These are phyloP conservation scores for Thymelicus lineola DNA, from an alignment of 2,888 invertebrate species.

Conservation along the genomic window DNA sequence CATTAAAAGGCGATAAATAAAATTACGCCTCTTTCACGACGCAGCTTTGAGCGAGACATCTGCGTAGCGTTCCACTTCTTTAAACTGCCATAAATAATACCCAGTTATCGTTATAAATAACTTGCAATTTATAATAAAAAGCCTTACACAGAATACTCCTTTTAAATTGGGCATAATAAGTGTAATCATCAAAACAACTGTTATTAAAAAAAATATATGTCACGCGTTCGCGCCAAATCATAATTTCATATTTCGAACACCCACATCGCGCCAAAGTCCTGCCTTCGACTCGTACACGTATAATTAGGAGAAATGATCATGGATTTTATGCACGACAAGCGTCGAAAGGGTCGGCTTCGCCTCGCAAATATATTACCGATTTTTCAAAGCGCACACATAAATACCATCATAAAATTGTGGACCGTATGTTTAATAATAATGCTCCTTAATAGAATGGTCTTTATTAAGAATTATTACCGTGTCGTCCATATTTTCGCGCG, in stretches of 20 bases:
- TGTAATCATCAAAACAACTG: slow-evolving; percentile 61
- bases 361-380: slow-evolving; percentile 76
- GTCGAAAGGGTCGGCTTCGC: slow-evolving; percentile 77
- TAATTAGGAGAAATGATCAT: slow-evolving; percentile 81
- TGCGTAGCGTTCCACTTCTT: slow-evolving; percentile 65
- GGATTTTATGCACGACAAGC: slow-evolving; percentile 79
- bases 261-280: slow-evolving; percentile 75
- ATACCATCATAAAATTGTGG: slow-evolving; percentile 70
- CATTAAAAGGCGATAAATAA: slow-evolving; percentile 83
- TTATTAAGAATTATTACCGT: slow-evolving; percentile 70
- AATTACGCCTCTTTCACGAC: slow-evolving; percentile 76
- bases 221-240: slow-evolving; percentile 77
- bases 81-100: slow-evolving; percentile 70
- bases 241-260: slow-evolving; percentile 83
- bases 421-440: slow-evolving; percentile 63
- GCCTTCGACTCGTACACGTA: slow-evolving; percentile 69
- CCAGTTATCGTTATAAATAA: slow-evolving; percentile 61
- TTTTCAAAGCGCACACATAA: slow-evolving; percentile 72
- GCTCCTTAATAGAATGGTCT: slow-evolving; percentile 66
- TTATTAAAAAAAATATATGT: slow-evolving; percentile 63
- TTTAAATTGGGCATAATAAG: slow-evolving; percentile 59
- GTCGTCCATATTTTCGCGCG: slow-evolving; percentile 62
- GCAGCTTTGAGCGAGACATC: slow-evolving; percentile 66
- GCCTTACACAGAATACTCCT: slow-evolving; percentile 47
- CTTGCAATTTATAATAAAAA: slow-evolving; percentile 46